These are phyloP conservation scores for Iguana delicatissima DNA, from an alignment of 2,797 vertebrate genomes.

Conservation along the genomic window DNA sequence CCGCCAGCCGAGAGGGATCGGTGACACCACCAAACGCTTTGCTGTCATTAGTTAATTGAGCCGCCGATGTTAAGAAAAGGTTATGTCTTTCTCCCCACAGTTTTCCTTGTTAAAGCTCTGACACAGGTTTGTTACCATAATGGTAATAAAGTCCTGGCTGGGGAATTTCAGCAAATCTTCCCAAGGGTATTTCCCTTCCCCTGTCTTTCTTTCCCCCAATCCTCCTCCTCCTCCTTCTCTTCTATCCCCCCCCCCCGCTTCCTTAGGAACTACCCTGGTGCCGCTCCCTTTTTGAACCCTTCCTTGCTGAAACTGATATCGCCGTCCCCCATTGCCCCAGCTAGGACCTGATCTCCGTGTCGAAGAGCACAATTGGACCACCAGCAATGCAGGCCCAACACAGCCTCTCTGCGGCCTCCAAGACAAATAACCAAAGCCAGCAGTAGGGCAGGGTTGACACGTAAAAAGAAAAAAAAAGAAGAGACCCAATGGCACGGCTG, in stretches of 20 bases:
- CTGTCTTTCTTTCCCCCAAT: background rate
- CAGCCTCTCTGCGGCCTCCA: background rate
- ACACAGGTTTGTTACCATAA: constrained; percentile 72
- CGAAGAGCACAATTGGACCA: constrained; percentile 53
- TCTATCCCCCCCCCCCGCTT: background rate
- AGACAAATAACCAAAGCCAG: constrained; percentile 5
- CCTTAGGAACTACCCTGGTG: accelerated
- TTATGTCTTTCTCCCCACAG: constrained; percentile 84
- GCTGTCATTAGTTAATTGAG: constrained; percentile 87
- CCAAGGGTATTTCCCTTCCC: background rate
- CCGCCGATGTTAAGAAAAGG: constrained; percentile 86
- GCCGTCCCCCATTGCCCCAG: background rate
- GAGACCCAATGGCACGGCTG: accelerated
- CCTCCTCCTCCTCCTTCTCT: background rate
- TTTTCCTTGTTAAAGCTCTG: constrained; percentile 83
- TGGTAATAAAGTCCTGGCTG: constrained; percentile 46
- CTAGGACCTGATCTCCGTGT: background rate
- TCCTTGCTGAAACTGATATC: constrained; percentile 57
- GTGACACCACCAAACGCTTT: constrained; percentile 83
- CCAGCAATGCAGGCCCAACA: background rate
- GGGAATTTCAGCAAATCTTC: constrained; percentile 58
- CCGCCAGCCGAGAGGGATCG: constrained; percentile 63
- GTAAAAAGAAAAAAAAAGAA: accelerated
- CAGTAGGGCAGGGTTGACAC: background rate
- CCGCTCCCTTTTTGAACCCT: accelerated